Evolutionary conservation across 2,888 invertebrate genomes (phyloP).

Genomic region (Pristionchus exspectatus): DNA sequence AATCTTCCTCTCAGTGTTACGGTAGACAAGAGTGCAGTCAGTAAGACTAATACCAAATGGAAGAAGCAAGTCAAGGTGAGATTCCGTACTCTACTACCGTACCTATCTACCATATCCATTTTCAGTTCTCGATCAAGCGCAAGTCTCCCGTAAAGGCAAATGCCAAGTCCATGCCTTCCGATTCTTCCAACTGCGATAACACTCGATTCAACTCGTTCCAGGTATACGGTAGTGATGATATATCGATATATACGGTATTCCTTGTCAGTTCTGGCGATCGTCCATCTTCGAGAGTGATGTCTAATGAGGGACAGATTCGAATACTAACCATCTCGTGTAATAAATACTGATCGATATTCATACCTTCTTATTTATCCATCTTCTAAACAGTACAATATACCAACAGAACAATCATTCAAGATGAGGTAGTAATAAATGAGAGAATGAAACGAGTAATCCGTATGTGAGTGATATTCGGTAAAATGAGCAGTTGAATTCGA

Average conservation of each 20-base stretch:
- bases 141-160: background rate
- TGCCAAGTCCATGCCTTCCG: constrained; percentile 1
- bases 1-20: background rate
- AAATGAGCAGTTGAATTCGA: no score
- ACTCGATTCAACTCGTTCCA: constrained; percentile 40
- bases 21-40: background rate
- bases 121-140: constrained; percentile 22
- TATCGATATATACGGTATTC: background rate
- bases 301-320: background rate
- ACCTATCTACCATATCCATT: no score
- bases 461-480: no score
- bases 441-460: no score
- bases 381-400: no score
- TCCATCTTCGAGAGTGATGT: constrained; percentile 47
- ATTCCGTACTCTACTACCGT: background rate
- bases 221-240: background rate
- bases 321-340: constrained; percentile 7
- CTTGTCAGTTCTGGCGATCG: constrained; percentile 37
- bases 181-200: constrained; percentile 4
- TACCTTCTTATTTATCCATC: no score
- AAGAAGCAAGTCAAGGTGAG: constrained; percentile 21
- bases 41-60: background rate
- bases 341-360: constrained; percentile 4
- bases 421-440: no score
- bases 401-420: no score